Conservation (phyloP, 2,113 vertebrate genomes). For the Aspiorhynchus laticeps region DNA sequence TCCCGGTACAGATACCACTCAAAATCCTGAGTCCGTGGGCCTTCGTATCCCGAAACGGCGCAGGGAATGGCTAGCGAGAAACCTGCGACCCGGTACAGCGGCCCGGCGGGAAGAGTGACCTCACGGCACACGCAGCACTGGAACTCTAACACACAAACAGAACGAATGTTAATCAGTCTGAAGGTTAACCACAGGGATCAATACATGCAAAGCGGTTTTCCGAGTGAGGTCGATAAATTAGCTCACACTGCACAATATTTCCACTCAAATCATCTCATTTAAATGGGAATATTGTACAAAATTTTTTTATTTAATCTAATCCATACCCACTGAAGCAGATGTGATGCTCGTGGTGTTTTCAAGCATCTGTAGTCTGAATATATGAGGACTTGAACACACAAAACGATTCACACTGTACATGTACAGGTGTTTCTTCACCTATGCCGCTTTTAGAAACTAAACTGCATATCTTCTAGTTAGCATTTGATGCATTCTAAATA, state of each 20-base stretch:
- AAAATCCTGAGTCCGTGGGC: conserved; percentile 83
- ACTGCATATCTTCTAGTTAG: not conserved
- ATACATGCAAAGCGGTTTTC: conserved; percentile 27
- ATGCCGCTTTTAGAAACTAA: not conserved
- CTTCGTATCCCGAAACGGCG: conserved; percentile 78
- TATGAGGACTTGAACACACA: not conserved
- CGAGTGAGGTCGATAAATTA: not conserved
- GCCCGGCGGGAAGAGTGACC: conserved; percentile 79
- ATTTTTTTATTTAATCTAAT: no score
- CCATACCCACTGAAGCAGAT: not conserved
- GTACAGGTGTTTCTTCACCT: not conserved
- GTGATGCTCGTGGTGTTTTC: not conserved
- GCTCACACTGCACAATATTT: not conserved
- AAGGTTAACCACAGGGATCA: conserved; percentile 2
- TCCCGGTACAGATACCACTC: conserved; percentile 86
- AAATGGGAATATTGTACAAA: no score
- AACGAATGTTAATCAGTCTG: conserved; percentile 10
- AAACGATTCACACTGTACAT: not conserved
- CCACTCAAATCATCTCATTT: no score
- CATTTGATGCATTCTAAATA: not conserved
- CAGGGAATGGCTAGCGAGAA: conserved; percentile 82
- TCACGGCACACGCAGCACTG: conserved; percentile 72
- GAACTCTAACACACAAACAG: conserved; percentile 57
- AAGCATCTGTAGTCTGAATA: not conserved
- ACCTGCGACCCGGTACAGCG: conserved; percentile 83